Conservation (phyloP, 37 sponge, comb jelly and placozoan species). For the Crambe crambe region DNA sequence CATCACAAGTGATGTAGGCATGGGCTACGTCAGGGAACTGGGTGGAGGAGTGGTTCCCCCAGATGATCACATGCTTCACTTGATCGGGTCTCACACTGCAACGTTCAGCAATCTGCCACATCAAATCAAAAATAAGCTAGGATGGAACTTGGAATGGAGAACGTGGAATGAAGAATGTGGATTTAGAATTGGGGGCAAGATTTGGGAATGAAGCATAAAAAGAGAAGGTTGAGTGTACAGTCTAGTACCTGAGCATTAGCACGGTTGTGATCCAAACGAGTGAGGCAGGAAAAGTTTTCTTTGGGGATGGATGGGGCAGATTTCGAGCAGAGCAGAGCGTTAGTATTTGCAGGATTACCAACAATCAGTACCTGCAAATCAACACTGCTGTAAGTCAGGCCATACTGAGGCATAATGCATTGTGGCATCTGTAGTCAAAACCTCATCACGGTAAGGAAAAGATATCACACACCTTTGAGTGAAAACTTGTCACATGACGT, state of each 20-base stretch:
- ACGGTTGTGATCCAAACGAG: conserved; percentile 94
- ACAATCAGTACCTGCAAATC: conserved; percentile 89
- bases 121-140: not conserved
- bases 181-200: not conserved
- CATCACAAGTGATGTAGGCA: conserved; percentile 54
- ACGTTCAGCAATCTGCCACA: conserved; percentile 76
- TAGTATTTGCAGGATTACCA: conserved; percentile 99
- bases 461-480: not conserved
- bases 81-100: conserved; percentile 51
- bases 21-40: conserved; percentile 96
- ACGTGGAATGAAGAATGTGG: not conserved
- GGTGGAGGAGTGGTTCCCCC: conserved; percentile 99
- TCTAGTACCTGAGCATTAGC: conserved; percentile 87
- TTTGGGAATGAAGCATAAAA: not conserved
- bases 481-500: not conserved
- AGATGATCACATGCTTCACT: conserved; percentile 94
- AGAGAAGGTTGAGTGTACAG: not conserved
- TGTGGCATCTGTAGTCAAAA: too few relatives aligned
- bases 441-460: too few relatives aligned
- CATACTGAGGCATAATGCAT: too few relatives aligned
- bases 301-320: conserved; percentile 86
- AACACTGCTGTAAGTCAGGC: too few relatives aligned
- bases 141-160: not conserved
- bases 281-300: conserved; percentile 95
- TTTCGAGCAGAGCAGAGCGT: conserved; percentile 74